Evolutionary conservation across 1,140 invertebrate species (phyloP).

Genomic region (Euschistus heros): DNA sequence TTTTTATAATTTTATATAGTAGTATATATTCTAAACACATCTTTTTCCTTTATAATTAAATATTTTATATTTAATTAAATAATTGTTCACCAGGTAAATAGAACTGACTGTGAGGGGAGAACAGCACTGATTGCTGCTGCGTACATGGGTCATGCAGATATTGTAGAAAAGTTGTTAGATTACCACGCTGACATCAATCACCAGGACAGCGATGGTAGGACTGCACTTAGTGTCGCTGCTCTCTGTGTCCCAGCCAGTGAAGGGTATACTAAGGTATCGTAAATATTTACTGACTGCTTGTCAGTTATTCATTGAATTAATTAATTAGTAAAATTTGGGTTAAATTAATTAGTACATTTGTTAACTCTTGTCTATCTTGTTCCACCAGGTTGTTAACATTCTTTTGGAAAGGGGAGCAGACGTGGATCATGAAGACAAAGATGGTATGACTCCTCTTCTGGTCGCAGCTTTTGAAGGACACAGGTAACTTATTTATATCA

Average conservation of each 20-base stretch:
- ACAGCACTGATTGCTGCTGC: slow-evolving; percentile 83
- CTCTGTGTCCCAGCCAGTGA: slow-evolving; percentile 81
- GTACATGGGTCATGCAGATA: slow-evolving; percentile 87
- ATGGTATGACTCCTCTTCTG: slow-evolving; percentile 83
- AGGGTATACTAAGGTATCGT: slow-evolving; percentile 52
- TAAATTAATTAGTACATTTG: too few relatives aligned
- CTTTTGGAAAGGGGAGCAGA: slow-evolving; percentile 75
- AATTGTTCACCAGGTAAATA: slow-evolving; percentile 48
- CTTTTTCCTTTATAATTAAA: not conserved
- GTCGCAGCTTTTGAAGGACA: slow-evolving; percentile 92
- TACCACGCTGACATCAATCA: slow-evolving; percentile 78
- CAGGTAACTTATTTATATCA: slow-evolving; percentile 39
- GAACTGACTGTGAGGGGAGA: slow-evolving; percentile 74
- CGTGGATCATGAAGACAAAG: slow-evolving; percentile 80
- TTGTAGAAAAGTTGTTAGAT: slow-evolving; percentile 73
- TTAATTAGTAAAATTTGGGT: too few relatives aligned
- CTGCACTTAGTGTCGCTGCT: slow-evolving; percentile 82
- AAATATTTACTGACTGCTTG: not conserved
- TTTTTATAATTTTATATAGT: too few relatives aligned
- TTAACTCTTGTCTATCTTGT: not conserved
- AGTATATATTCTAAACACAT: not conserved
- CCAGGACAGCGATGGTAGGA: slow-evolving; percentile 81
- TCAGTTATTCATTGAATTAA: too few relatives aligned
- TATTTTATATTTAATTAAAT: not conserved
- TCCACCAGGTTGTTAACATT: slow-evolving; percentile 50